Evolutionary conservation across 2,113 vertebrate genomes (phyloP).

Genomic region (Lipophrys pholis): DNA sequence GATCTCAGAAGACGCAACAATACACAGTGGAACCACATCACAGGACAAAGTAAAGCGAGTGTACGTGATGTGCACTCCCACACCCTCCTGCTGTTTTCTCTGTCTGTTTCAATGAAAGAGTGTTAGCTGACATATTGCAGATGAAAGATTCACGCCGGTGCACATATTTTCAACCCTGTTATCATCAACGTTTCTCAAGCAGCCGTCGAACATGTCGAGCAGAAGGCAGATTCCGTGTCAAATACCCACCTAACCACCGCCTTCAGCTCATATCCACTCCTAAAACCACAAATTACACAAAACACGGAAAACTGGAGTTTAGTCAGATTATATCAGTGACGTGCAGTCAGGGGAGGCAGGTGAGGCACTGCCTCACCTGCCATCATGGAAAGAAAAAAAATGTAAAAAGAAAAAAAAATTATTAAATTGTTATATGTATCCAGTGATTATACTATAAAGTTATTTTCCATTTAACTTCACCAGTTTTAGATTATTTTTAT

Average conservation of each 20-base stretch:
- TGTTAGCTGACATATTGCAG: constrained; percentile 66
- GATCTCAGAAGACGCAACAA: constrained; percentile 40
- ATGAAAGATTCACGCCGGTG: constrained; percentile 61
- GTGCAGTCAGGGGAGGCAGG: too few relatives aligned
- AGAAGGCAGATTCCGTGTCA: constrained; percentile 65
- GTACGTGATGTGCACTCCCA: constrained; percentile 18
- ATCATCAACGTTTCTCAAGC: constrained; percentile 59
- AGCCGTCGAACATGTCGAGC: constrained; percentile 51
- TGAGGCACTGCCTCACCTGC: too few relatives aligned
- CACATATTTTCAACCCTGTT: constrained; percentile 70
- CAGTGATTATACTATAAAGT: too few relatives aligned
- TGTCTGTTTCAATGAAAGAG: constrained; percentile 66
- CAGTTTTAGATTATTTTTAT: too few relatives aligned
- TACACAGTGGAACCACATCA: constrained; percentile 43
- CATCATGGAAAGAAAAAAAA: too few relatives aligned
- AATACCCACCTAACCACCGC: constrained; percentile 66
- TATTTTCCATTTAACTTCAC: too few relatives aligned
- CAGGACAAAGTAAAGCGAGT: constrained; percentile 41
- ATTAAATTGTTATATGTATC: too few relatives aligned
- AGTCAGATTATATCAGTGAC: neutral
- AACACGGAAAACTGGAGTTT: constrained; percentile 24
- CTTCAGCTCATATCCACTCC: constrained; percentile 59
- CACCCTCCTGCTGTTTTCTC: constrained; percentile 42
- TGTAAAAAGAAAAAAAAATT: too few relatives aligned
- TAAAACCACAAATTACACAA: constrained; percentile 68